These are phyloP conservation scores for Pelagia noctiluca DNA, from an alignment of 30 jellyfish, hydroid and myxozoan genomes.

Conservation along the genomic window DNA sequence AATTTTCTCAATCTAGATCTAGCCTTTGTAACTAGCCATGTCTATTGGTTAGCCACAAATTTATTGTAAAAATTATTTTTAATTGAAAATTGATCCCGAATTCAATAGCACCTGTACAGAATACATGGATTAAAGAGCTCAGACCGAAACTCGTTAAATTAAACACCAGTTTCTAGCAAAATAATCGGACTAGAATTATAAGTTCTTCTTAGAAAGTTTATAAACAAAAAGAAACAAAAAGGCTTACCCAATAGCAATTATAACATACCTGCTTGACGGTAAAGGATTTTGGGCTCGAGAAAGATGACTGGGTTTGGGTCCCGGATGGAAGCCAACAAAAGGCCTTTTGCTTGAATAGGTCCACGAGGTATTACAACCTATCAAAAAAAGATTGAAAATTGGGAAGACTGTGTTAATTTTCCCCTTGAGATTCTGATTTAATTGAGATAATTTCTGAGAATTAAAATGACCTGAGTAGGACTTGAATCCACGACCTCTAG, in stretches of 20 bases:
- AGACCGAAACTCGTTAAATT: too few relatives aligned
- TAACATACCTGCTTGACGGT: conserved; percentile 95
- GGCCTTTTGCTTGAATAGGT: conserved; percentile 99
- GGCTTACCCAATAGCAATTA: too few relatives aligned
- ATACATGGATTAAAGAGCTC: too few relatives aligned
- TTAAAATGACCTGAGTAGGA: neutral
- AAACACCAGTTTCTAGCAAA: too few relatives aligned
- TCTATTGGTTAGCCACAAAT: too few relatives aligned
- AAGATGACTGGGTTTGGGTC: conserved; percentile 94
- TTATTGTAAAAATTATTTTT: too few relatives aligned
- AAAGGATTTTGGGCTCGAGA: conserved; percentile 93
- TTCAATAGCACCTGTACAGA: too few relatives aligned
- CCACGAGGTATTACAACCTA: conserved; percentile 98
- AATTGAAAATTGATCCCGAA: too few relatives aligned
- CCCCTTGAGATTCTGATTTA: conserved; percentile 1
- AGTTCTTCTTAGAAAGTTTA: neutral
- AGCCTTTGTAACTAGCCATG: too few relatives aligned
- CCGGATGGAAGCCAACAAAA: conserved; percentile 90
- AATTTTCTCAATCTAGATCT: too few relatives aligned
- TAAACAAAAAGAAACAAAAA: neutral
- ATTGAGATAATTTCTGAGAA: neutral
- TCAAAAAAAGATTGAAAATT: neutral
- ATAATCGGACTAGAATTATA: too few relatives aligned
- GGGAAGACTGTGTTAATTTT: neutral
- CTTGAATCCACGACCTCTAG: neutral